A percentile compares a stretch with the other conserved stretches of the same genome.
Evolutionary conservation across 2,888 invertebrate species (phyloP).

Genomic region (Lasioglossum calceatum): DNA sequence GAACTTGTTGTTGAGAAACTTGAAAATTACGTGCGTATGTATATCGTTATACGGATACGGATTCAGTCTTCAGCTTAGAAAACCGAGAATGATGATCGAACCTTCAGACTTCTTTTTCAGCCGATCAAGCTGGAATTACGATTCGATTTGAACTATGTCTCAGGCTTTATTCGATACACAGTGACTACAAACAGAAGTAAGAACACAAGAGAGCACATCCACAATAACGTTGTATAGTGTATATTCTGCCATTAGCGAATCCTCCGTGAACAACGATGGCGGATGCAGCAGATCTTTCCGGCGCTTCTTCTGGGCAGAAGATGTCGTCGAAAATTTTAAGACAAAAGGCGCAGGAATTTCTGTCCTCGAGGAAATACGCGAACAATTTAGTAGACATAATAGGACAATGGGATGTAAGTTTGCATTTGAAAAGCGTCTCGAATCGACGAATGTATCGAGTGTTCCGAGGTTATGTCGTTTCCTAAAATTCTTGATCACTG

Average conservation of each 20-base stretch:
- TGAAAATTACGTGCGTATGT: conserved; percentile 6
- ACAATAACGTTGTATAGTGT: conserved; percentile 9
- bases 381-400: conserved; percentile 89
- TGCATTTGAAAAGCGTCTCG: conserved; percentile 6
- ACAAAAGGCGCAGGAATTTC: conserved; percentile 89
- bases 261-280: conserved; percentile 71
- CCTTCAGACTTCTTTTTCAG: conserved; percentile 3
- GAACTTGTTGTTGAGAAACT: not conserved
- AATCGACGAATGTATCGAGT: conserved; percentile 8
- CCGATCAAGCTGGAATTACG: not conserved
- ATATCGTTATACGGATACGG: not conserved
- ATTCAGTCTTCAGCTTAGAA: not conserved
- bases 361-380: conserved; percentile 88
- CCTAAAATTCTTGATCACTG: conserved; percentile 42
- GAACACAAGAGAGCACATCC: conserved; percentile 14
- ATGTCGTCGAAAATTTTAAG: conserved; percentile 88
- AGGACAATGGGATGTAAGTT: conserved; percentile 88
- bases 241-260: conserved; percentile 49
- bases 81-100: conserved; percentile 35
- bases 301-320: conserved; percentile 82
- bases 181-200: not conserved
- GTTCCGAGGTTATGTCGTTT: conserved; percentile 71
- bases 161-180: not conserved
- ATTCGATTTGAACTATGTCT: not conserved
- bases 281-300: conserved; percentile 76